These are phyloP conservation scores for Anolis apletophallus DNA, from an alignment of 2,797 vertebrate genomes.

Conservation along the genomic window DNA sequence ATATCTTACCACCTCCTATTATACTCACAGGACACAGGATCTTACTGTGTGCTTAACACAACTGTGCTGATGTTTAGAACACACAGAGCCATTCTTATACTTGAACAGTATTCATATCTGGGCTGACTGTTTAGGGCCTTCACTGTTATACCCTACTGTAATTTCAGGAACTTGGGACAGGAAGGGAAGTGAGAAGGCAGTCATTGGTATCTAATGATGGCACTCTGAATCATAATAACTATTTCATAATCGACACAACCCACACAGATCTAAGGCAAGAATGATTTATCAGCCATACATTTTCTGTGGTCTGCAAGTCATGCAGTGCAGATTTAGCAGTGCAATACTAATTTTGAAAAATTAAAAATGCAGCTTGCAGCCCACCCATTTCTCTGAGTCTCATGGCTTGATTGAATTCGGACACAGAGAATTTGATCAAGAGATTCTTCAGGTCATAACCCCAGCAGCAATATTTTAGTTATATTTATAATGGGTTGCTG, in stretches of 20 bases:
- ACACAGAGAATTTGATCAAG: no score
- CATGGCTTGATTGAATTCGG: no score
- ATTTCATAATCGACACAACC: neutral
- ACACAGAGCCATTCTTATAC: neutral
- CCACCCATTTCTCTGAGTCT: neutral
- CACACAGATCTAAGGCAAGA: neutral
- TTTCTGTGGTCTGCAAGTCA: neutral
- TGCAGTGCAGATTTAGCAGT: neutral
- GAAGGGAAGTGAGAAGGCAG: neutral
- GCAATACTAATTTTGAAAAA: neutral
- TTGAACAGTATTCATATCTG: neutral
- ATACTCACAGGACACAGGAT: conserved; percentile 33
- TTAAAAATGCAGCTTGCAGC: neutral
- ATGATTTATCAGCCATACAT: neutral
- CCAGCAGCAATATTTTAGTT: neutral
- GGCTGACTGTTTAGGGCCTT: neutral
- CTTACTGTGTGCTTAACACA: conserved; percentile 41
- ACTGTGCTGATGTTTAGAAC: neutral
- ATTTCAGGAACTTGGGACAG: neutral
- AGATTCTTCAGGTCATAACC: neutral
- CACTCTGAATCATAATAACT: neutral
- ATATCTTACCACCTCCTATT: conserved; percentile 31
- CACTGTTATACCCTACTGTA: rapidly evolving
- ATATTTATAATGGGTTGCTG: no score
- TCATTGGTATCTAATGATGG: neutral